phyloP scores from a whole-genome alignment of 2,888 invertebrate species.

The Cistogaster globosa region DNA sequence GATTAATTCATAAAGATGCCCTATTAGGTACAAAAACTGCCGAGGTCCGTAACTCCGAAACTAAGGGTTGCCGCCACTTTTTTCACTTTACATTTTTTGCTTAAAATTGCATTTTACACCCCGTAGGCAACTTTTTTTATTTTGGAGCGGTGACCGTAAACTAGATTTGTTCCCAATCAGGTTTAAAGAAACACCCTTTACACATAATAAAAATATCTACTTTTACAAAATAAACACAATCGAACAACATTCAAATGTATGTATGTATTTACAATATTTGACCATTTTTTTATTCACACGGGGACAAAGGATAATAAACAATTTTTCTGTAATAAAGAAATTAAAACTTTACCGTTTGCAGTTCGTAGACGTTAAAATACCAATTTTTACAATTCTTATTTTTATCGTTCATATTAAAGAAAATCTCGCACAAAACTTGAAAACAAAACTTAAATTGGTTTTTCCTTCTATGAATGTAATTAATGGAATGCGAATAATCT shows the following conservation, averaged over 20 bases:
- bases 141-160: no score
- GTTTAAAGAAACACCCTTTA: no score
- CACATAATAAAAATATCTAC: no score
- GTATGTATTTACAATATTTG: neutral
- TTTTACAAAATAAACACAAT: no score
- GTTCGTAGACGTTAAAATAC: neutral
- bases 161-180: no score
- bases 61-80: no score
- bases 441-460: conserved; percentile 36
- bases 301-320: neutral
- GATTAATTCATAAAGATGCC: no score
- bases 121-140: no score
- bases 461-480: conserved; percentile 59
- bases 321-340: neutral
- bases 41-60: no score
- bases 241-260: neutral
- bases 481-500: conserved; percentile 71
- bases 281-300: neutral
- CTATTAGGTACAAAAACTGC: no score
- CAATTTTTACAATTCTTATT: neutral
- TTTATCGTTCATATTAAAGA: neutral
- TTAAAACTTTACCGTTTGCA: neutral
- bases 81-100: no score
- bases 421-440: neutral
- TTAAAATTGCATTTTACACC: no score